phyloP scores from a whole-genome alignment of 2,113 vertebrate genomes.

The Phoxinus phoxinus region DNA sequence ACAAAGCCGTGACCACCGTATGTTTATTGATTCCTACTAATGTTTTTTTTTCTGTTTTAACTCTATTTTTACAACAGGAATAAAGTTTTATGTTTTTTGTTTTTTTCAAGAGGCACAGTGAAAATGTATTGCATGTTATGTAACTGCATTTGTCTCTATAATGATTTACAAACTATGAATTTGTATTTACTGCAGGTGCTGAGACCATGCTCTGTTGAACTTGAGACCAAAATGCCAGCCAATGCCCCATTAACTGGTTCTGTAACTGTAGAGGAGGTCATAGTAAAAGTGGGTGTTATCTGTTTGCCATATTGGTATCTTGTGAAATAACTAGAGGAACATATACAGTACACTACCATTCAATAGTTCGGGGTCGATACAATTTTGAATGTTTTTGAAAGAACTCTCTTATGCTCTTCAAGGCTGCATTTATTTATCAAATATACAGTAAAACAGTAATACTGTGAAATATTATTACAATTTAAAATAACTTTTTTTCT shows the following conservation, averaged over 20 bases:
- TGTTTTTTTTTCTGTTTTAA: not conserved
- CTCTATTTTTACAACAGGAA: not conserved
- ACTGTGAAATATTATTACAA: too few species aligned
- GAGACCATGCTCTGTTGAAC: constrained; percentile 84
- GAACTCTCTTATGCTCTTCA: not conserved
- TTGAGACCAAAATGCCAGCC: constrained; percentile 79
- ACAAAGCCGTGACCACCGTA: constrained; percentile 85
- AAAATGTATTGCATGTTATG: not conserved
- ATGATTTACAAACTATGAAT: not conserved
- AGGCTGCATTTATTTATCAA: not conserved
- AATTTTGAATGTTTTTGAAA: not conserved
- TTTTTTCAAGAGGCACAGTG: not conserved
- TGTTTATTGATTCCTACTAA: constrained; percentile 45
- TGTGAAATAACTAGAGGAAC: not conserved
- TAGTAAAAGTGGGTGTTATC: constrained; percentile 83
- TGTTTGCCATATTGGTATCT: not conserved
- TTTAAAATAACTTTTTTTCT: too few species aligned
- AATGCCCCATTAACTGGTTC: constrained; percentile 79
- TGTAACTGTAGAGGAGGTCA: constrained; percentile 84
- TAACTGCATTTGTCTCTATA: not conserved
- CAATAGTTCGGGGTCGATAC: not conserved
- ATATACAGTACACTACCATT: not conserved
- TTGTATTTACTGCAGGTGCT: constrained; percentile 79
- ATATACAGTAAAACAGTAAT: not conserved
- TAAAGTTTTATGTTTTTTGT: not conserved